phyloP scores from a whole-genome alignment of 1,140 invertebrate species.

The Calosoma granatense region DNA sequence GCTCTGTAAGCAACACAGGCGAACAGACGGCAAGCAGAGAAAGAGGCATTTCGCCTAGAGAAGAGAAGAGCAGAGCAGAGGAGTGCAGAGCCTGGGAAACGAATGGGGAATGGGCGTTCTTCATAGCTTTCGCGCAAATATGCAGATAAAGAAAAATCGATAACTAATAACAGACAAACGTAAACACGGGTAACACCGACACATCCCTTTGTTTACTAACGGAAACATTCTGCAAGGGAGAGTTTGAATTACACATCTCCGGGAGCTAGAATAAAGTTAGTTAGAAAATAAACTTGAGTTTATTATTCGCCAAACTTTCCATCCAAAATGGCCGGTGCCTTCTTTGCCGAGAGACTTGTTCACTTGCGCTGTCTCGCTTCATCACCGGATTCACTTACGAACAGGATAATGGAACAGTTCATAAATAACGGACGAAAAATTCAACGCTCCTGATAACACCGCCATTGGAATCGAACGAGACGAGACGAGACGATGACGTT shows the following conservation, averaged over 20 bases:
- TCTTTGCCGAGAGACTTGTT: background rate
- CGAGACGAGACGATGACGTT: too few relatives aligned
- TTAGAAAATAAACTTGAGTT: slow-evolving; percentile 7
- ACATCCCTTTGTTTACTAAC: slow-evolving; percentile 9
- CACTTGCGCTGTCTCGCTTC: background rate
- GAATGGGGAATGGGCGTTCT: too few relatives aligned
- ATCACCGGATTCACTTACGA: slow-evolving; percentile 6
- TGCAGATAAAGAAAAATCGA: slow-evolving; percentile 8
- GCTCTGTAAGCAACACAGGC: too few relatives aligned
- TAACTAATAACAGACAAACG: slow-evolving; percentile 7
- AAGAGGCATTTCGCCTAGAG: background rate
- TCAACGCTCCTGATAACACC: background rate
- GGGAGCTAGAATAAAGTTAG: slow-evolving; percentile 7
- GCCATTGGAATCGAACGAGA: too few relatives aligned
- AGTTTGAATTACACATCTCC: slow-evolving; percentile 8
- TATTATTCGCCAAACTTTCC: slow-evolving; percentile 7
- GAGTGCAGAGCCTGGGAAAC: background rate
- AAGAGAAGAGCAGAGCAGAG: background rate
- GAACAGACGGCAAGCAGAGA: background rate
- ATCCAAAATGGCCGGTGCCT: background rate
- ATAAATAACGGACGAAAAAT: slow-evolving; percentile 2
- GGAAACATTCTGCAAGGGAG: slow-evolving; percentile 4
- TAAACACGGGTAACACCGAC: slow-evolving; percentile 1
- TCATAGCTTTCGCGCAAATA: background rate
- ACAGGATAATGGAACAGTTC: slow-evolving; percentile 1